Evolutionary conservation across 2,797 vertebrate species (phyloP).

Genomic region (Falco naumanni): DNA sequence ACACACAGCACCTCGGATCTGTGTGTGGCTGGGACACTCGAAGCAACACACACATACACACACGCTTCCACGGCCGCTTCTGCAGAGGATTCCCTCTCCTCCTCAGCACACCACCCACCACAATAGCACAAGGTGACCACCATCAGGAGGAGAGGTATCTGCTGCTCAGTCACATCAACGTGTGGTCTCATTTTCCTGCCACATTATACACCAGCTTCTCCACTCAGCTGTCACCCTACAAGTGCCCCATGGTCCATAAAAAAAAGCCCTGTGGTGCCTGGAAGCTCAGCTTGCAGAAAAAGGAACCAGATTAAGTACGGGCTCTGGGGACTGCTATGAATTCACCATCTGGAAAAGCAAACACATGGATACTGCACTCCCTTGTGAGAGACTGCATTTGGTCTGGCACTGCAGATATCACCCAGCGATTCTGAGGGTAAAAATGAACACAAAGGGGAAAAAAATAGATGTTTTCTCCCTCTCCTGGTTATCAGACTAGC

Average conservation of each 20-base stretch:
- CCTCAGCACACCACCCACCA: not conserved
- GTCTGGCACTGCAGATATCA: not conserved
- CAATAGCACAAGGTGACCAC: not conserved
- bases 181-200: not conserved
- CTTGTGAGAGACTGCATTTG: not conserved
- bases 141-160: not conserved
- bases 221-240: not conserved
- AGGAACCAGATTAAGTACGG: not conserved
- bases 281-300: not conserved
- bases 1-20: not conserved
- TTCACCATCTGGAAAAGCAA: not conserved
- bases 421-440: not conserved
- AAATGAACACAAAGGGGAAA: not conserved
- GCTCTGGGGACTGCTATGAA: not conserved
- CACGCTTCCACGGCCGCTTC: not conserved
- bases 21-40: not conserved
- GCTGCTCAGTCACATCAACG: not conserved
- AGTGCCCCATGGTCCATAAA: not conserved
- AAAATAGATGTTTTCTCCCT: too few species aligned
- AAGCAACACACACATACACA: not conserved
- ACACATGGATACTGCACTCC: not conserved
- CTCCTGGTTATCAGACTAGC: not conserved
- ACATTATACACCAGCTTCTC: not conserved
- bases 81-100: not conserved
- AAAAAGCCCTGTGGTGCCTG: not conserved